Evolutionary conservation across 2,113 vertebrate species (phyloP), one percentile per base, ranked within the genome.

Genomic region (Alectura lathami): DNA sequence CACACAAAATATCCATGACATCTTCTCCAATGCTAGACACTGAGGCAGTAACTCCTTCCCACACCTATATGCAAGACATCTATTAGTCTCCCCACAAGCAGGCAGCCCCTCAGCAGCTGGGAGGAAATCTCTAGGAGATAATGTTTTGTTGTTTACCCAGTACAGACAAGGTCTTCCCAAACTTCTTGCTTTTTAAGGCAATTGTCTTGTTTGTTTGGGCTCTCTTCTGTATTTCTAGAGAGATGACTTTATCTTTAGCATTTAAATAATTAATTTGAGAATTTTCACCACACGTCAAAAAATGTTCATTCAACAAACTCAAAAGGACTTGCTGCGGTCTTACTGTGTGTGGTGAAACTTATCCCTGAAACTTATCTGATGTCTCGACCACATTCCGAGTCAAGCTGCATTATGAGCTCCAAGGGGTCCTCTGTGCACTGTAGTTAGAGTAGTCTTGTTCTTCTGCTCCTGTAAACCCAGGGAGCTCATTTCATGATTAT

Each of bases 61-160:
- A 40, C 20, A 40, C 3, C 3, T 11, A 5, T 15, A 42, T 43
- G 11, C 8, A 45, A 14, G 8, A 67, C 67, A 54, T n/a, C 0
- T n/a, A 5, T 66, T 53, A 17, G 3, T 38, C 11, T 47, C 4
- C 29, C 24, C 18, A 68, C 8, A 74, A 50, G 27, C 3, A 81
- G 17, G 27, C 40, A 67, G 9, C 3, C 6, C 2, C 23, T 2
- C 3, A 42, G 22, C 11, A 88, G 3, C 2, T n/a, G 16, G 8
- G 13, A 73, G 13, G 32, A 45, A 88, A 78, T 13, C 57, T 24
- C 10, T 36, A n/a, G 48, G 54, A 62, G 45, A 57, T 22, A 66
- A 83, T 17, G 20, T 13, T 47, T 34, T 50, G 21, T 34, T 85
- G 20, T 29, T 89, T 76, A 68, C 48, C 47, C 23, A 38, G 20